phyloP scores from a whole-genome alignment of 2,888 invertebrate genomes.

The Argyresthia albistria region DNA sequence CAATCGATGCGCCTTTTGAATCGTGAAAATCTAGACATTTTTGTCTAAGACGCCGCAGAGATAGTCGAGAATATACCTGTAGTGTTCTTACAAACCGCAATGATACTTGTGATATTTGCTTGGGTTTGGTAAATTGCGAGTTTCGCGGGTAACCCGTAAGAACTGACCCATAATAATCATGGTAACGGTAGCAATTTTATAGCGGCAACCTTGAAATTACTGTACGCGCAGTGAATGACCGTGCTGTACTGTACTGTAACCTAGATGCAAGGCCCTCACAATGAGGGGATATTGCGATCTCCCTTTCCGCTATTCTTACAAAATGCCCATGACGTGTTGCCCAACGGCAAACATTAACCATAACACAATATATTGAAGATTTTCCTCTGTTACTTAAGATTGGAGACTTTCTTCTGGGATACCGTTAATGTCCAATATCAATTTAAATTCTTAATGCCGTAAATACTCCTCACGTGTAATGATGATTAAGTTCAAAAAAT shows the following conservation, averaged over 20 bases:
- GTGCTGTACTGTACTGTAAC: slow-evolving; percentile 3
- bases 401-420: too few relatives aligned
- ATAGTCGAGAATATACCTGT: background rate
- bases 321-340: too few relatives aligned
- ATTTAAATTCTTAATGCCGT: too few relatives aligned
- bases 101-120: background rate
- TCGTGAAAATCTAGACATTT: background rate
- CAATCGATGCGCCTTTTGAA: slow-evolving; percentile 5
- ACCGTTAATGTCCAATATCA: too few relatives aligned
- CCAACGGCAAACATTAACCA: too few relatives aligned
- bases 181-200: background rate
- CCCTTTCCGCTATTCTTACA: slow-evolving; percentile 5
- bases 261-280: slow-evolving; percentile 6
- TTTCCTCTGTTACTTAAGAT: too few relatives aligned
- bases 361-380: too few relatives aligned
- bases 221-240: background rate
- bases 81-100: background rate
- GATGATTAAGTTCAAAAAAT: too few relatives aligned
- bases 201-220: background rate
- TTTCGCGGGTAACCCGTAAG: background rate
- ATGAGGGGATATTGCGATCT: slow-evolving; percentile 15
- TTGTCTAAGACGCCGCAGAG: background rate
- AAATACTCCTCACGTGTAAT: too few relatives aligned
- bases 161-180: background rate
- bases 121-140: background rate